Conservation (phyloP, 2,888 invertebrate species). For the Physocephala rufipes region DNA sequence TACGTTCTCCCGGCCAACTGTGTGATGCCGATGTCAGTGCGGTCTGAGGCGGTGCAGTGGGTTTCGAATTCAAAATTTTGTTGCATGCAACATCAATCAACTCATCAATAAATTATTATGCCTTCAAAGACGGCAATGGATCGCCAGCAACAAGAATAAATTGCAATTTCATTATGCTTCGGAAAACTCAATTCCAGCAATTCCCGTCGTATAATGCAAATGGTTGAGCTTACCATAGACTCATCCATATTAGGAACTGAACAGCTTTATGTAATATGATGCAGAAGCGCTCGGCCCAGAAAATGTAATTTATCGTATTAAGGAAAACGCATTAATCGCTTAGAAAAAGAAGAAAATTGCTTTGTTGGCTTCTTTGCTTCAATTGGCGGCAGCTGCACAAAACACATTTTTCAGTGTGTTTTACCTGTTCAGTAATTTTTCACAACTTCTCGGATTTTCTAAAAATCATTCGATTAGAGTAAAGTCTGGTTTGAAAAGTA, state of each 20-base stretch:
- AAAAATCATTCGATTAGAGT: too few relatives aligned
- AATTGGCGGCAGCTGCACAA: conserved; percentile 17
- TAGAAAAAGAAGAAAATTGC: not conserved
- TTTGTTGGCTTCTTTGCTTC: not conserved
- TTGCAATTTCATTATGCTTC: conserved; percentile 25
- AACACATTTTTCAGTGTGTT: too few relatives aligned
- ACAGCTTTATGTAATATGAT: too few relatives aligned
- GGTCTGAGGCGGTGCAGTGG: too few relatives aligned
- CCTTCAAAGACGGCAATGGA: conserved; percentile 10
- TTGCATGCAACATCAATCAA: conserved; percentile 28
- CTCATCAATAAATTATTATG: conserved; percentile 34
- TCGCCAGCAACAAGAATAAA: conserved; percentile 5
- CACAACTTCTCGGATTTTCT: not conserved
- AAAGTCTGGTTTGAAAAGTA: too few relatives aligned
- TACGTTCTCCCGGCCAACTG: not conserved
- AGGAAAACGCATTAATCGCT: conserved; percentile 33
- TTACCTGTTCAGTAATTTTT: not conserved
- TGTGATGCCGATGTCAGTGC: not conserved
- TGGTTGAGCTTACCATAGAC: too few relatives aligned
- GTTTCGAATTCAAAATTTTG: not conserved
- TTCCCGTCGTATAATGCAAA: not conserved
- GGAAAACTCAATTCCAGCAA: not conserved
- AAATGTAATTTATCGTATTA: conserved; percentile 37
- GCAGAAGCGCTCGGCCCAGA: not conserved
- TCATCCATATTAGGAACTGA: not conserved